Conservation (phyloP, 2,888 invertebrate genomes). For the Pilophorus perplexus region DNA sequence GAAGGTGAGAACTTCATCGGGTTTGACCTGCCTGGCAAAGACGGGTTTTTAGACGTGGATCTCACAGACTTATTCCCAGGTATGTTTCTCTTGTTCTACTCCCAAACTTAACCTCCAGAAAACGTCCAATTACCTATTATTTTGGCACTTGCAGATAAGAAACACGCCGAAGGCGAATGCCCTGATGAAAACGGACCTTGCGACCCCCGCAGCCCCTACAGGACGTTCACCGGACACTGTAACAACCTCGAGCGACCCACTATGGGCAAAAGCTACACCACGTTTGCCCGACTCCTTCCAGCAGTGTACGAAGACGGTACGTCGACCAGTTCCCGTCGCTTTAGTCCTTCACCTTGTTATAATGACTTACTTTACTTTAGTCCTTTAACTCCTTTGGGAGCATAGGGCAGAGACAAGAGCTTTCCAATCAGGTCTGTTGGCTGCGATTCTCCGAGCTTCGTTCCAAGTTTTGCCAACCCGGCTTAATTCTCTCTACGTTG, state of each 20-base stretch:
- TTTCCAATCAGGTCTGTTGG: too few species aligned
- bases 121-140: too few species aligned
- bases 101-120: too few species aligned
- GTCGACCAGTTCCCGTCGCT: constrained; percentile 48
- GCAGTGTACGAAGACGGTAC: constrained; percentile 84
- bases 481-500: too few species aligned
- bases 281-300: constrained; percentile 79
- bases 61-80: constrained; percentile 66
- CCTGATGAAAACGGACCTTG: constrained; percentile 54
- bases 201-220: constrained; percentile 56
- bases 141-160: too few species aligned
- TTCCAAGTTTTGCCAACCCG: too few species aligned
- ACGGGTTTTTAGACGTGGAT: constrained; percentile 75
- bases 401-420: too few species aligned
- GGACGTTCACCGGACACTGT: constrained; percentile 79
- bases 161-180: constrained; percentile 61
- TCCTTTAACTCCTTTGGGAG: too few species aligned
- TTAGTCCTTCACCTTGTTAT: too few species aligned
- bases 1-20: constrained; percentile 57
- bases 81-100: constrained; percentile 52
- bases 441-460: too few species aligned
- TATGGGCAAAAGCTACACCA: constrained; percentile 79
- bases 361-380: not conserved
- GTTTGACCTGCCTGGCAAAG: constrained; percentile 57
- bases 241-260: constrained; percentile 81